Evolutionary conservation across 2,888 invertebrate genomes (phyloP), one percentile per base, ranked within the genome.

Genomic region (Cacoxenus indagator): DNA sequence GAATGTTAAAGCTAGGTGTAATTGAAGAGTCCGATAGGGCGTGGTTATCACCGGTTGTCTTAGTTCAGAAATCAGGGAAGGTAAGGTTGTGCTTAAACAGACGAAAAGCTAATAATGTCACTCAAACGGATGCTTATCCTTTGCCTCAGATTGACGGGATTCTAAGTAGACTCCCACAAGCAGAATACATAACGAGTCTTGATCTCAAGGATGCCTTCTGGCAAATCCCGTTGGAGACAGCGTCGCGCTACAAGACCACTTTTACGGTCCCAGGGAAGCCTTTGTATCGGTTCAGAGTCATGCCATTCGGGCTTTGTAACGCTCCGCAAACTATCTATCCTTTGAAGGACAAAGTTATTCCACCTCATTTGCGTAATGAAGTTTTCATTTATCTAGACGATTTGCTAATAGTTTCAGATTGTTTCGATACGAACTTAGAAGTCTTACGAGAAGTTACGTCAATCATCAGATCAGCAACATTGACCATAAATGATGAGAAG

Each of bases 21-120:
- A 46, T 17, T 11, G 46, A 46, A n/a, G 46, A 17, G n/a, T 17
- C 14, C 4, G 8, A 4, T 6, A 46, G 46, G 8, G 8, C 46
- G 5, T 31, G 31, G 31, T 31, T 9, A 31, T 31, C 31, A 31
- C 31, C 1, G 31, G 31, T 1, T 8, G 6, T 31, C 5, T 46
- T 64, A 1, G 64, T 64, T 1, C 43, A 29, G 1, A 64, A 64
- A n/a, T 17, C 48, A 4, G 22, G 22, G 1, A 64, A 64, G 22
- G 27, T 31, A 8, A 59, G 78, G 0, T 76, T 81, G 6, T 81
- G 80, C 45, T 69, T 84, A 0, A 82, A 83, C 51, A 79, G 72
- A 27, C 43, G 83, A 1, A 73, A 77, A 37, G 70, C 83, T 0
- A 85, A 84, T 55, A 22, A 43, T 0, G 75, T 82, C 0, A 78